Evolutionary conservation across 2,888 invertebrate genomes (phyloP).

Genomic region (Troides aeacus): DNA sequence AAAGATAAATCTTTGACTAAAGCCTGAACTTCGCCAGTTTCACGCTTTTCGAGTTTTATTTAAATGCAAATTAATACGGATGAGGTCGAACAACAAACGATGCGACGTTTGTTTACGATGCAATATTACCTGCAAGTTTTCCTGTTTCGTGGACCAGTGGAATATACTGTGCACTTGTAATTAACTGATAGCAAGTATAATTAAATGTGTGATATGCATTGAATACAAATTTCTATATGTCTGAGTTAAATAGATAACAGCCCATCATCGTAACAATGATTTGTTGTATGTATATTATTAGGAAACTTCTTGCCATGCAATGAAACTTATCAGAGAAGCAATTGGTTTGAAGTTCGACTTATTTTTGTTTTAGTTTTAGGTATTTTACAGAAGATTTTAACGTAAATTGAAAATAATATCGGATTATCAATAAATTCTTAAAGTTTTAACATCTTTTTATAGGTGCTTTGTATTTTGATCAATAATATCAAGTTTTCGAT

Average conservation of each 20-base stretch:
- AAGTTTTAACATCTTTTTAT: no score
- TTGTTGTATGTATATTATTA: background rate
- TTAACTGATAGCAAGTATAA: conserved; percentile 29
- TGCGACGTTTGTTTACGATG: conserved; percentile 24
- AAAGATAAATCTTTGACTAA: conserved; percentile 8
- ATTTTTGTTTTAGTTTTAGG: no score
- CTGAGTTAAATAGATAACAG: conserved; percentile 17
- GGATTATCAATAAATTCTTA: no score
- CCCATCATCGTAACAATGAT: background rate
- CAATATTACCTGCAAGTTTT: conserved; percentile 34
- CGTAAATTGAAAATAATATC: no score
- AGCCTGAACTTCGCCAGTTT: conserved; percentile 3
- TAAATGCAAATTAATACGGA: conserved; percentile 14
- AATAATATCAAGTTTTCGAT: no score
- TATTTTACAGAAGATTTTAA: no score
- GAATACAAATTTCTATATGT: conserved; percentile 27
- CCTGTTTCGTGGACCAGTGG: conserved; percentile 35
- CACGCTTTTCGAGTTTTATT: conserved; percentile 5
- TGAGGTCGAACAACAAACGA: conserved; percentile 23
- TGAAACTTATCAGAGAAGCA: background rate
- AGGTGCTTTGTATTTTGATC: no score
- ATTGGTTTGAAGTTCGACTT: no score
- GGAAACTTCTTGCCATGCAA: no score
- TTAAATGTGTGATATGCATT: conserved; percentile 24
- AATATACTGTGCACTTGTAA: conserved; percentile 33